A percentile compares a stretch with the other conserved stretches of the same genome.
These are phyloP conservation scores for Mustela nigripes DNA, from an alignment of 2,113 vertebrate genomes.

Conservation along the genomic window DNA sequence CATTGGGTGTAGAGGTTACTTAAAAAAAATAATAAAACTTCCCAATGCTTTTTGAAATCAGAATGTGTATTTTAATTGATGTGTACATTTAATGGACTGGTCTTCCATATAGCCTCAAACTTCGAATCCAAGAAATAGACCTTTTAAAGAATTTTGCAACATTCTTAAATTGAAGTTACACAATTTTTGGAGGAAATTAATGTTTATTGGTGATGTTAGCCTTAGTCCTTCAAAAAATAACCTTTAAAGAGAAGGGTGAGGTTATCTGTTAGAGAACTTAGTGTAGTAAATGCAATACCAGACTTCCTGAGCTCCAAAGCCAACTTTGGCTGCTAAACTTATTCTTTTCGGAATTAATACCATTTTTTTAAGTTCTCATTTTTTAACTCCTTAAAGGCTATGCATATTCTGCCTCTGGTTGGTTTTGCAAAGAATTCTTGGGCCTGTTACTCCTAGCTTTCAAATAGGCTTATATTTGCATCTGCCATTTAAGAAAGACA, in stretches of 20 bases:
- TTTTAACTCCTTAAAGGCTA: conserved; percentile 9
- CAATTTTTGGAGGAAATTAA: background rate
- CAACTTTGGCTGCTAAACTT: conserved; percentile 21
- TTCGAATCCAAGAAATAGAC: conserved; percentile 22
- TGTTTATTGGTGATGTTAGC: conserved; percentile 44
- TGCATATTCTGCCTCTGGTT: conserved; percentile 11
- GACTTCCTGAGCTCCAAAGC: conserved; percentile 60
- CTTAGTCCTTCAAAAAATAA: conserved; percentile 16
- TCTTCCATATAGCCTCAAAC: background rate
- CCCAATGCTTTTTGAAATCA: background rate
- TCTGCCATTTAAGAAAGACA: background rate
- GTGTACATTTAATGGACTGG: background rate
- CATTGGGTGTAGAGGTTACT: background rate
- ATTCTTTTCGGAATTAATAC: conserved; percentile 44
- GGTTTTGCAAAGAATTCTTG: conserved; percentile 32
- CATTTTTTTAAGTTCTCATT: background rate
- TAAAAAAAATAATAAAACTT: background rate
- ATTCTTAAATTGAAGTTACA: conserved; percentile 21
- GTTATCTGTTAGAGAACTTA: conserved; percentile 49
- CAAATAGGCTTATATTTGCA: conserved; percentile 24
- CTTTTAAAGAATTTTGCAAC: background rate
- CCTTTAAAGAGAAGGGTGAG: background rate
- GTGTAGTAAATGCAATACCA: conserved; percentile 41
- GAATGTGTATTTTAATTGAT: background rate
- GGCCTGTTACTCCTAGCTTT: conserved; percentile 1